Evolutionary conservation across 2,888 invertebrate genomes (phyloP).

Genomic region (Palloptera scutellata): DNA sequence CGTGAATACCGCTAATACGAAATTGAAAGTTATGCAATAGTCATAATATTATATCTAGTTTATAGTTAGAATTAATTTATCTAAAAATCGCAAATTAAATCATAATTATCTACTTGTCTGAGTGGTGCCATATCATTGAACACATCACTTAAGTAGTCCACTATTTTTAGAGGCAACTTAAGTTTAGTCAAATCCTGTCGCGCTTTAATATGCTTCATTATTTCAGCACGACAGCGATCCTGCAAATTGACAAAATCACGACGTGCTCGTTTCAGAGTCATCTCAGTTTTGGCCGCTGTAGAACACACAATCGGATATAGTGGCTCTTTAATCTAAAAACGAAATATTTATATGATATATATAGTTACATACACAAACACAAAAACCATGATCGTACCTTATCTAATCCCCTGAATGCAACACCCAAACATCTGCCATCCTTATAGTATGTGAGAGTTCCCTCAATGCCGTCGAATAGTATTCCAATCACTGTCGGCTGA

Average conservation of each 20-base stretch:
- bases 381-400: constrained; percentile 55
- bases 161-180: constrained; percentile 69
- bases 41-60: no score
- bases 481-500: constrained; percentile 72
- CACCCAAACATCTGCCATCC: constrained; percentile 73
- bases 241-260: constrained; percentile 74
- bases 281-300: constrained; percentile 79
- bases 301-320: constrained; percentile 76
- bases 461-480: constrained; percentile 73
- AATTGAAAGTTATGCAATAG: no score
- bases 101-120: constrained; percentile 62
- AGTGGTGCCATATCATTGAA: constrained; percentile 63
- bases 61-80: not conserved
- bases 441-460: constrained; percentile 77
- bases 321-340: constrained; percentile 66
- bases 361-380: not conserved
- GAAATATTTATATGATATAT: no score
- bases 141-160: constrained; percentile 68
- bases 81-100: constrained; percentile 57
- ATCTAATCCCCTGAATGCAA: constrained; percentile 74
- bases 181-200: constrained; percentile 67
- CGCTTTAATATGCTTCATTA: constrained; percentile 67
- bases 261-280: constrained; percentile 70
- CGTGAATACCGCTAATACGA: no score
- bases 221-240: constrained; percentile 72